phyloP scores from a whole-genome alignment of 2,113 vertebrate genomes.

The Anarhynchus alexandrinus region DNA sequence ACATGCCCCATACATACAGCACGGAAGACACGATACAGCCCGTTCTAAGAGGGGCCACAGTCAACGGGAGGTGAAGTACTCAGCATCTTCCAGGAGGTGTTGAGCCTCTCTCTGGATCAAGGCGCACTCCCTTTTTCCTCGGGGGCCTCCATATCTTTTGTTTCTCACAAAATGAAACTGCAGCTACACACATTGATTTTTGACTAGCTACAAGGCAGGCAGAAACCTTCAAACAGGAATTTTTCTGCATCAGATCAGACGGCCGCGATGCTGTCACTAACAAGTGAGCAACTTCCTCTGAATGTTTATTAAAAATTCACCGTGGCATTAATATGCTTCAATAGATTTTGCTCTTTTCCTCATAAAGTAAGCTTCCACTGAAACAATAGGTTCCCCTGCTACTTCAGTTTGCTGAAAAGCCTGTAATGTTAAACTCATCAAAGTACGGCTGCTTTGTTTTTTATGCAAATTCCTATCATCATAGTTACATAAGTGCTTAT shows the following conservation, averaged over 20 bases:
- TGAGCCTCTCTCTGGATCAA: neutral
- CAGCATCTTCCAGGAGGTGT: neutral
- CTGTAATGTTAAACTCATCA: neutral
- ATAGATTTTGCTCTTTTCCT: neutral
- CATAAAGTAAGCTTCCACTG: neutral
- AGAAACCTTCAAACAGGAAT: neutral
- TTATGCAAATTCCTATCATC: neutral
- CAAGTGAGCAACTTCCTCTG: neutral
- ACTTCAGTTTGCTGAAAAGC: neutral
- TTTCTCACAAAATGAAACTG: neutral
- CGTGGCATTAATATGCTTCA: neutral
- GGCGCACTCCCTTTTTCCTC: neutral
- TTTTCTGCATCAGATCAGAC: neutral
- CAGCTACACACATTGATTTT: neutral
- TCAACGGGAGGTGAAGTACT: neutral
- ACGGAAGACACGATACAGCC: neutral
- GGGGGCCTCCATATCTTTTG: neutral
- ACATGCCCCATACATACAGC: too few species aligned
- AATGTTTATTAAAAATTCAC: neutral
- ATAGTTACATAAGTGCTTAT: conserved; percentile 7
- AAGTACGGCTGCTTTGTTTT: neutral
- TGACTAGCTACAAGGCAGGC: neutral
- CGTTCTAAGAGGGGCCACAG: neutral
- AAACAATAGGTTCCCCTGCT: neutral
- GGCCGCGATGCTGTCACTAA: neutral